These are phyloP conservation scores for Tachysurus vachellii DNA, from an alignment of 2,113 vertebrate species.

Conservation along the genomic window DNA sequence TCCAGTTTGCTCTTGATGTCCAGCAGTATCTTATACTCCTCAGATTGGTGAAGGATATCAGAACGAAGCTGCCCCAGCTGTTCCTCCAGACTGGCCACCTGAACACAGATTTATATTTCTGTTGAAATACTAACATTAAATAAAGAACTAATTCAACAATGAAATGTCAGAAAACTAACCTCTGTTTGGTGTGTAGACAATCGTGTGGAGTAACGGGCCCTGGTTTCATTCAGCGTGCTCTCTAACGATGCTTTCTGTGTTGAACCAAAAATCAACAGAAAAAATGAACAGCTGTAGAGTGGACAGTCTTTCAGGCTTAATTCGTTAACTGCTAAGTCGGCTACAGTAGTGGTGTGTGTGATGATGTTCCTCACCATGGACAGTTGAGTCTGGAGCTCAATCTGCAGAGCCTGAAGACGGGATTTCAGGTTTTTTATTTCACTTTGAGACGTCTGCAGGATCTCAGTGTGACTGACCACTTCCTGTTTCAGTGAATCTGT, in stretches of 20 bases:
- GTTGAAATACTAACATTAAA: background rate
- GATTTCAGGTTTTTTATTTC: conserved; percentile 72
- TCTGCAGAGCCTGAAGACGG: conserved; percentile 71
- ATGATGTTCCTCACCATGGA: conserved; percentile 70
- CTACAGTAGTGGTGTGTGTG: background rate
- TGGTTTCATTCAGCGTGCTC: conserved; percentile 68
- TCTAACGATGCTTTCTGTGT: conserved; percentile 78
- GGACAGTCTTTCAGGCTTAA: background rate
- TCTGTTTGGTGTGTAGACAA: conserved; percentile 71
- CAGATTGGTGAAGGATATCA: conserved; percentile 75
- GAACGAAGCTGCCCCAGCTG: conserved; percentile 72
- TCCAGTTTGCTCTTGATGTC: conserved; percentile 81
- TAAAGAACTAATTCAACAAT: too few relatives aligned
- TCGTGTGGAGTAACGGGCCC: conserved; percentile 70
- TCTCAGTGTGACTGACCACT: conserved; percentile 66
- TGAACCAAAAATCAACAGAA: background rate
- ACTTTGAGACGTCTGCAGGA: conserved; percentile 69
- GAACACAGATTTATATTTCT: background rate
- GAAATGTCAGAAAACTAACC: conserved; percentile 54
- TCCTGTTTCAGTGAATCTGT: conserved; percentile 74
- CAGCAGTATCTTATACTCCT: conserved; percentile 78
- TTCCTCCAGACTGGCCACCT: conserved; percentile 71
- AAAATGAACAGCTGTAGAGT: background rate
- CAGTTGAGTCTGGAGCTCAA: conserved; percentile 76
- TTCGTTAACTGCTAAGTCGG: background rate